Conservation (phyloP, 1,140 invertebrate genomes). For the Diorhabda elongata region DNA sequence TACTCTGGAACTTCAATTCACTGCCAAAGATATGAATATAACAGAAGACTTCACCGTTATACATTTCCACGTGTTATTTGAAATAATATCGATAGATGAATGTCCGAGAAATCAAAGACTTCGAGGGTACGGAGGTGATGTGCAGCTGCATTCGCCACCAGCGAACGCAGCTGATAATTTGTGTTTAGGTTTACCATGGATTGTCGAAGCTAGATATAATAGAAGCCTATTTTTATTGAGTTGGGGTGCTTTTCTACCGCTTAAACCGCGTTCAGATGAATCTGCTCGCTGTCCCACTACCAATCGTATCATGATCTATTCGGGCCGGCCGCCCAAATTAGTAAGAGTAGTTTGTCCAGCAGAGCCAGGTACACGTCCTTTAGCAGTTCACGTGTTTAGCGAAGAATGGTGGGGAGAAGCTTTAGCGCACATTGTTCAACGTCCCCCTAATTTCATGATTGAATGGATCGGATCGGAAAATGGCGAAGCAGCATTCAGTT, state of each 20-base stretch:
- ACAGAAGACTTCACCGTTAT: slow-evolving; percentile 67
- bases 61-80: slow-evolving; percentile 64
- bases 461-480: slow-evolving; percentile 68
- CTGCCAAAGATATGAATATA: slow-evolving; percentile 60
- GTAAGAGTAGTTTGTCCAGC: slow-evolving; percentile 70
- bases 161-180: slow-evolving; percentile 58
- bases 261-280: slow-evolving; percentile 52
- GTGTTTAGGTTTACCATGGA: slow-evolving; percentile 70
- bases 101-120: slow-evolving; percentile 63
- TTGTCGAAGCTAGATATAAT: slow-evolving; percentile 68
- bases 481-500: slow-evolving; percentile 64
- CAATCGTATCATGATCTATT: slow-evolving; percentile 61
- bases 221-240: slow-evolving; percentile 69
- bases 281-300: slow-evolving; percentile 58
- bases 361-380: slow-evolving; percentile 60
- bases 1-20: slow-evolving; percentile 60
- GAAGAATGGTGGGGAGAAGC: slow-evolving; percentile 63
- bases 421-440: slow-evolving; percentile 34
- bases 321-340: slow-evolving; percentile 59
- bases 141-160: slow-evolving; percentile 59
- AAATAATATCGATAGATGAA: slow-evolving; percentile 59
- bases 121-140: slow-evolving; percentile 58
- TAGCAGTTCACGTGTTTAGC: slow-evolving; percentile 68
- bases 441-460: slow-evolving; percentile 61
- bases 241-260: slow-evolving; percentile 61